Percentiles rank a stretch among this genome's conserved stretches.
Conservation (phyloP, 1,140 invertebrate species). For the Drosophila ohnishii region DNA sequence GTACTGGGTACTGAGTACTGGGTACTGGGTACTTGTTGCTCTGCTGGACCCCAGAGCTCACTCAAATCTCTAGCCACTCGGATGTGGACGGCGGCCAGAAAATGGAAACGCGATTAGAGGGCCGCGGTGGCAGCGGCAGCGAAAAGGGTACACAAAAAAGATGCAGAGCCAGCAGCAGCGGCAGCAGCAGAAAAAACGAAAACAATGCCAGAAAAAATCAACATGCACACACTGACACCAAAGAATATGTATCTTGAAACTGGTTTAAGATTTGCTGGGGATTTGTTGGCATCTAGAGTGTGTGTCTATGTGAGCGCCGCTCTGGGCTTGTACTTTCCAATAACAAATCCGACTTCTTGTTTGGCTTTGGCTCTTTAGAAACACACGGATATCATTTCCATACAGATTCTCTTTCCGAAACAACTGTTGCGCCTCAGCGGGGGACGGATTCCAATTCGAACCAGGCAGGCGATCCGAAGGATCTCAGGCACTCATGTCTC, state of each 20-base stretch:
- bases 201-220: constrained; percentile 74
- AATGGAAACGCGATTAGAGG: constrained; percentile 75
- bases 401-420: constrained; percentile 31
- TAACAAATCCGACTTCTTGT: constrained; percentile 58
- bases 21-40: constrained; percentile 54
- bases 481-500: constrained; percentile 6
- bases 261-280: constrained; percentile 79
- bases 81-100: constrained; percentile 48
- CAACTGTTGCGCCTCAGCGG: constrained; percentile 54
- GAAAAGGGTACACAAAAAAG: constrained; percentile 59
- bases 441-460: not conserved
- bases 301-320: constrained; percentile 37
- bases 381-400: constrained; percentile 49
- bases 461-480: not conserved
- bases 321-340: constrained; percentile 54
- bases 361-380: constrained; percentile 39
- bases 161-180: constrained; percentile 64
- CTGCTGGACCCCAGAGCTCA: constrained; percentile 26
- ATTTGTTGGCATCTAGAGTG: constrained; percentile 65
- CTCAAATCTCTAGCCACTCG: constrained; percentile 21
- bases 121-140: constrained; percentile 25
- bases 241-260: constrained; percentile 81
- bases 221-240: constrained; percentile 57
- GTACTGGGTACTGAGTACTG: constrained; percentile 13
- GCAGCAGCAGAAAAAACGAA: constrained; percentile 60